A percentile compares a stretch with the other conserved stretches of the same genome.
Evolutionary conservation across 1,140 invertebrate genomes (phyloP).

Genomic region (Ips typographus): DNA sequence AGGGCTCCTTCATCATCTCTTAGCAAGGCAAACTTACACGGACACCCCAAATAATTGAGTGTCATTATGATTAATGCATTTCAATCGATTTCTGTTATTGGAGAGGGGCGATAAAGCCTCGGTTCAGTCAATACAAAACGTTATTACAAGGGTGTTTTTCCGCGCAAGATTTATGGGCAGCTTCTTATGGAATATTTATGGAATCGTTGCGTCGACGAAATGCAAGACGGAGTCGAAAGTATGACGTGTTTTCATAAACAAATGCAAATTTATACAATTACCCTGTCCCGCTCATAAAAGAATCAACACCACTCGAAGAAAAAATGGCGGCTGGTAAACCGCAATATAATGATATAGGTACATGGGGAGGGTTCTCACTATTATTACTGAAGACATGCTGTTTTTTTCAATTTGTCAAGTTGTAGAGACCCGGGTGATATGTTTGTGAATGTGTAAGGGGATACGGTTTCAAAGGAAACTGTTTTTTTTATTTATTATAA

Average conservation of each 20-base stretch:
- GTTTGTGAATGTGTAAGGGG: too few species aligned
- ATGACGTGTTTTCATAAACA: neutral
- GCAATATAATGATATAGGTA: too few species aligned
- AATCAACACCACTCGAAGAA: too few species aligned
- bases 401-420: too few species aligned
- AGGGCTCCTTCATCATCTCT: conserved; percentile 16
- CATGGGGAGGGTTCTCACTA: too few species aligned
- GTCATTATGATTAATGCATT: conserved; percentile 25
- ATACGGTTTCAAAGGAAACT: too few species aligned
- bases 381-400: too few species aligned
- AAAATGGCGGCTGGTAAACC: too few species aligned
- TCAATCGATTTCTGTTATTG: conserved; percentile 26
- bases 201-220: neutral
- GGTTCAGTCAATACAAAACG: conserved; percentile 21
- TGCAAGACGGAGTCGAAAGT: neutral
- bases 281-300: too few species aligned
- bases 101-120: conserved; percentile 17
- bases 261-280: too few species aligned
- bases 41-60: conserved; percentile 25
- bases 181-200: neutral
- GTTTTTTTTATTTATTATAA: too few species aligned
- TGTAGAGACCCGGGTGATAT: too few species aligned
- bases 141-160: conserved; percentile 17
- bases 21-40: conserved; percentile 24
- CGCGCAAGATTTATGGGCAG: neutral